These are phyloP conservation scores for Neodiprion pinetum DNA, from an alignment of 1,140 invertebrate genomes.

Conservation along the genomic window DNA sequence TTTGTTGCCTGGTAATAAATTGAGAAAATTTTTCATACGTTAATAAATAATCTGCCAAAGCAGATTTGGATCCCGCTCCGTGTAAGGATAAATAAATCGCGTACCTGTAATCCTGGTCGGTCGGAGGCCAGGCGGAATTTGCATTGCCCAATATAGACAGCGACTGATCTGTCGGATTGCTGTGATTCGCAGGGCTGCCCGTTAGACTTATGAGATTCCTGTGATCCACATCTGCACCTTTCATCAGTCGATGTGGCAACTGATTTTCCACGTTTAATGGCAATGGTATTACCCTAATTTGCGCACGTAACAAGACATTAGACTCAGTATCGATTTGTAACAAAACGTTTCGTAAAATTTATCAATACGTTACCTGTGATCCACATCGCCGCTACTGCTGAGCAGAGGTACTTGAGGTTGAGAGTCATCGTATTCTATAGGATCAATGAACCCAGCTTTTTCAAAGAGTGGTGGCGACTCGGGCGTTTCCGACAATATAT, in stretches of 20 bases:
- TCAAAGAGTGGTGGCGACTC: conserved; percentile 73
- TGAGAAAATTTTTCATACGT: background rate
- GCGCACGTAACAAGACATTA: conserved; percentile 1
- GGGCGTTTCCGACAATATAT: conserved; percentile 63
- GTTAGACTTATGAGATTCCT: conserved; percentile 84
- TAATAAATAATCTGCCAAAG: conserved; percentile 23
- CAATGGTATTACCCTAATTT: conserved; percentile 50
- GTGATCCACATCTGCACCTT: conserved; percentile 76
- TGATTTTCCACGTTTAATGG: conserved; percentile 51
- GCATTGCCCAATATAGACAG: conserved; percentile 33
- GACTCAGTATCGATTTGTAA: background rate
- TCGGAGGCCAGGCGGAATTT: conserved; percentile 50
- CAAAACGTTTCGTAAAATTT: background rate
- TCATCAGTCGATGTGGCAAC: conserved; percentile 53
- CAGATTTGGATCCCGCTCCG: conserved; percentile 14
- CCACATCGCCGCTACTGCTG: conserved; percentile 64
- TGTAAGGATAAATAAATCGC: conserved; percentile 26
- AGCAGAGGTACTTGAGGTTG: conserved; percentile 55
- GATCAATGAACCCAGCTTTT: conserved; percentile 61
- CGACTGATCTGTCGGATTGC: conserved; percentile 42
- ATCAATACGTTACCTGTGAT: conserved; percentile 58
- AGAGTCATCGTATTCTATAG: conserved; percentile 66
- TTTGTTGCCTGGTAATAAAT: conserved; percentile 48
- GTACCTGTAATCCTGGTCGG: conserved; percentile 59
- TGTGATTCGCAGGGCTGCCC: conserved; percentile 68